Percentiles rank a stretch among this genome's conserved stretches.
Evolutionary conservation across 2,113 vertebrate genomes (phyloP).

Genomic region (Leucopsar rothschildi): DNA sequence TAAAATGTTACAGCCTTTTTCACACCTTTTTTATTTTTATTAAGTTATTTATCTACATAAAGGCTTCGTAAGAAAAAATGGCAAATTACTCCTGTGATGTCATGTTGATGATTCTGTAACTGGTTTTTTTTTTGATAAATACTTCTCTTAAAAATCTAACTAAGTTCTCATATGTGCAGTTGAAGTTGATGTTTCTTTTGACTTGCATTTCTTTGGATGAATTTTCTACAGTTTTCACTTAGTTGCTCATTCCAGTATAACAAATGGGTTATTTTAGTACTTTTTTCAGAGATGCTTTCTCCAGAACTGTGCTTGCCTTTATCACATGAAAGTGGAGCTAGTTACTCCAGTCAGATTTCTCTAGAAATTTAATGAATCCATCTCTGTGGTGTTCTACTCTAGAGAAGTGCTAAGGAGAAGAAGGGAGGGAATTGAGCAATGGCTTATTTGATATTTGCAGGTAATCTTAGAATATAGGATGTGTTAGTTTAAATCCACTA

Average conservation of each 20-base stretch:
- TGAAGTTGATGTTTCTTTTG: background rate
- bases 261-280: background rate
- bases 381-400: background rate
- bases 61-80: background rate
- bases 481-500: fast-evolving
- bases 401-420: background rate
- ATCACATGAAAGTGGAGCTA: background rate
- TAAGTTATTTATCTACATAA: background rate
- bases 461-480: background rate
- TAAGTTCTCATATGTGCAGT: background rate
- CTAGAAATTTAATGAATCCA: background rate
- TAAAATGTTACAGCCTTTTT: background rate
- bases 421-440: background rate
- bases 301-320: background rate
- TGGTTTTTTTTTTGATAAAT: background rate
- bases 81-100: background rate
- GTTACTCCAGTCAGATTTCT: background rate
- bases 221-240: background rate
- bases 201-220: background rate
- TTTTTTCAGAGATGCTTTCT: slow-evolving; percentile 31
- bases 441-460: background rate
- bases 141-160: background rate
- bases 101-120: background rate
- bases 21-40: background rate
- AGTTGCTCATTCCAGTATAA: background rate